Evolutionary conservation across 2,113 vertebrate species (phyloP), one percentile per base, ranked within the genome.

Genomic region (Hassar affinis): DNA sequence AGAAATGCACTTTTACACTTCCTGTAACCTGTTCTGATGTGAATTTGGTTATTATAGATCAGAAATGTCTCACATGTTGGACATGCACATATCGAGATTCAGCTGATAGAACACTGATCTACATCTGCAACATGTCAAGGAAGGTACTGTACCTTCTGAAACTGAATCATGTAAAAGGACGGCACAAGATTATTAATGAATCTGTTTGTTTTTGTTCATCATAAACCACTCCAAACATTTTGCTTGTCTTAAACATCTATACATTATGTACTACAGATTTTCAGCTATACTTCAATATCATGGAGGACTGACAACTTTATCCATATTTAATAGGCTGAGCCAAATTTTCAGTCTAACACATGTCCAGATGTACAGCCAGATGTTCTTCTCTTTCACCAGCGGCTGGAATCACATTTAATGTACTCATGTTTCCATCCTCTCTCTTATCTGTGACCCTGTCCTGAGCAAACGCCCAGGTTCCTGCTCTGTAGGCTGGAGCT

Each of bases 341-440:
- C 25, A n/a, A 59, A n/a, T 10, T 3, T n/a, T 9, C 3, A 6
- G 10, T 57, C 3, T n/a, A 57, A n/a, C 56, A 59, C 3, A 1
- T 59, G 57, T n/a, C 78, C 17, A 30, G 57, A 59, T 71, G 35
- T 15, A 71, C 22, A 56, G 27, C 33, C 33, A 35, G 61, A 45
- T 81, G 51, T 57, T 54, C 10, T 80, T 18, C 35, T 20, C 12
- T 71, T 14, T 25, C 4, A 15, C 45, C 77, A 81, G 9, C 15
- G 38, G 45, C 71, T 83, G 47, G 42, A 35, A 83, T 49, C 22
- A 81, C n/a, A 57, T 72, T 64, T 33, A 30, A 52, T 15, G 18
- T 22, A 45, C 22, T 59, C 14, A 57, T 27, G 25, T 56, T 51
- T 49, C 35, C 6, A 3, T 47, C 25, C 49, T 54, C 6, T 30